Base-by-base conservation (phyloP, 2,888 invertebrate genomes). In the Ypsolopha sequella region DNA sequence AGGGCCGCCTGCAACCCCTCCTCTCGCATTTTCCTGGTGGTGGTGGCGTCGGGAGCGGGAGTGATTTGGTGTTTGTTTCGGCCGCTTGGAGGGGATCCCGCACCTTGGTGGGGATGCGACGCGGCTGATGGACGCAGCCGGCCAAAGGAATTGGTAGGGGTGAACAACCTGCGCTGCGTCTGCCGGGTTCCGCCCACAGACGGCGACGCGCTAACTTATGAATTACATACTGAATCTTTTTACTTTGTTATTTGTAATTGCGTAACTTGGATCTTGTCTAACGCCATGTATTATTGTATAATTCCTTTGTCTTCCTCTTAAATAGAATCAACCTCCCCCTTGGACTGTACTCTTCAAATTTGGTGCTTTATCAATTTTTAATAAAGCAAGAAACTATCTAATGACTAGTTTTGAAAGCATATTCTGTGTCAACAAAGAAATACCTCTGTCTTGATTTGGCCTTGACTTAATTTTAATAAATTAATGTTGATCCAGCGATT, bases 41-140 rank as follows among this genome's bases (percentile, higher is more conserved):
- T 78, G 80, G 84, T 78, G 84, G 85, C 80, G 82, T 70, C 79
- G 84, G 84, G 85, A 84, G 81, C 82, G 85, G 85, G 80, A 81
- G 84, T 81, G 78, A 81, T 78, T 84, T 82, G 75, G 77, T 79
- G 63, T 66, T 62, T 61, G 68, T 41, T 63, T 73, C 24, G 24
- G 74, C 72, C 76, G 74, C 69, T 80, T 87, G 87, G 86, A 85
- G 87, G 87, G 87, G 87, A 85, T 84, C 82, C 76, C 78, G 77
- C 69, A 70, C 63, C 69, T 79, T 80, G 87, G 87, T 82, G 87
- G 87, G 86, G 87, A 85, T 87, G 86, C 78, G 80, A 70, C 66
- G 72, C 71, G 75, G 60, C 65, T 73, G 75, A 73, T 80, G 74
- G 72, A 72, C 74, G 68, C 65, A 65, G 65, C 68, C 73, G 73